A percentile compares a stretch with the other conserved stretches of the same genome.
These are phyloP conservation scores for Malurus alboscapulatus DNA, from an alignment of 2,113 vertebrate species.

Conservation along the genomic window DNA sequence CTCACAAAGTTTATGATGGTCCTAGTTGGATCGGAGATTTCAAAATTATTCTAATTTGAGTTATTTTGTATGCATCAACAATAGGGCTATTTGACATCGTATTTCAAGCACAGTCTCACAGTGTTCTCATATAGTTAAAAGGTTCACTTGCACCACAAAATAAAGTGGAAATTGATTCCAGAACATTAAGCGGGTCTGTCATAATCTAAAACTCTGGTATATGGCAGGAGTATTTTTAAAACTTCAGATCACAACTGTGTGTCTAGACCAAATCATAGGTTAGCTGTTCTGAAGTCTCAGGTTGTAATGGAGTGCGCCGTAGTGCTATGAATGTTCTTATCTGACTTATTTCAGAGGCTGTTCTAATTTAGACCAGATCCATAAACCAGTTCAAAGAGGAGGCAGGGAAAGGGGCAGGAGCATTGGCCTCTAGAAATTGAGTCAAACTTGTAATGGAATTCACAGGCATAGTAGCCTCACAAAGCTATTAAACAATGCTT, in stretches of 20 bases:
- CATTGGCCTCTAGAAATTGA: background rate
- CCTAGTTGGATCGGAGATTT: background rate
- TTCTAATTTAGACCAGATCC: background rate
- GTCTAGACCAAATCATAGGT: background rate
- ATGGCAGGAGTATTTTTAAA: background rate
- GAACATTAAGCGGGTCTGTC: background rate
- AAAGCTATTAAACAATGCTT: background rate
- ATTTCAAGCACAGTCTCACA: background rate
- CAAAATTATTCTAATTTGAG: background rate
- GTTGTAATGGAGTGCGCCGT: background rate
- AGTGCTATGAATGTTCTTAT: background rate
- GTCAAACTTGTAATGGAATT: background rate
- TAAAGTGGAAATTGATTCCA: background rate
- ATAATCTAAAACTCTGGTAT: background rate
- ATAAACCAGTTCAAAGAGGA: background rate
- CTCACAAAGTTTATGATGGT: background rate
- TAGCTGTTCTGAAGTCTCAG: background rate
- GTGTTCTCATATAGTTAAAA: background rate
- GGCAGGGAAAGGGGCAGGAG: background rate
- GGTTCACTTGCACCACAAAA: background rate
- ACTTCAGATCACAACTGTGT: background rate
- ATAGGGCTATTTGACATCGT: background rate
- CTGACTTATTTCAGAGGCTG: background rate
- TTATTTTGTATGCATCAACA: background rate
- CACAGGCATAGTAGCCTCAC: background rate